Base-by-base conservation (phyloP, 1,140 invertebrate species). In the Sycophila sp. region DNA sequence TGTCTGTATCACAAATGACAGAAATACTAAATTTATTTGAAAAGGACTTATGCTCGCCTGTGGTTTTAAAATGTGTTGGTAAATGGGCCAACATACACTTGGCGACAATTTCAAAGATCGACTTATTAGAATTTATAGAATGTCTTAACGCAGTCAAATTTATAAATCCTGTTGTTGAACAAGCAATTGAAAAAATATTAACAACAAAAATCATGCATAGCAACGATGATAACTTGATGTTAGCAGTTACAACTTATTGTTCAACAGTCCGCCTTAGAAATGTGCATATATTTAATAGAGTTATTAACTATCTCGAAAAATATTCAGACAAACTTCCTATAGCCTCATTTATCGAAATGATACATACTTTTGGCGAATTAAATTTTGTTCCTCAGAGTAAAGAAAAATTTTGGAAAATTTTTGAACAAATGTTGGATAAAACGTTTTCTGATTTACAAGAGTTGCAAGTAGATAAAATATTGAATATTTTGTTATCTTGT, bases 401-500 rank as follows among this genome's bases (percentile, higher is more conserved):
- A 36, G 49, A 67, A 0, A 74, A 87, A 36, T 93, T 93, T 86
- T 93, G 91, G 89, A 78, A 82, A 51, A 74, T 75, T 19, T 79
- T 90, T 15, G 91, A 93, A 78, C 76, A 83, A 38, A 76, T 85
- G n/a, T 74, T 93, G 3, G 76, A 87, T 53, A 80, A 87, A 49
- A 90, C 90, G 69, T 91, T 92, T 81, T n/a, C n/a, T n/a, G n/a
- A n/a, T n/a, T n/a, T n/a, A n/a, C 75, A 86, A 17, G 87, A 90
- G 73, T 88, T 94, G 38, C 83, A 82, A 51, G 78, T 88, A n/a
- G 86, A 88, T 68, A 88, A 91, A 73, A 76, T 89, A 5, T 75
- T 91, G 24, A 88, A 91, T 69, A 87, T 93, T 55, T 78, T 93
- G 34, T 80, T 93, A 8, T 87, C 90, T 5, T 92, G 90, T 77